Evolutionary conservation across 2,888 invertebrate species (phyloP).

Genomic region (Patella pellucida): DNA sequence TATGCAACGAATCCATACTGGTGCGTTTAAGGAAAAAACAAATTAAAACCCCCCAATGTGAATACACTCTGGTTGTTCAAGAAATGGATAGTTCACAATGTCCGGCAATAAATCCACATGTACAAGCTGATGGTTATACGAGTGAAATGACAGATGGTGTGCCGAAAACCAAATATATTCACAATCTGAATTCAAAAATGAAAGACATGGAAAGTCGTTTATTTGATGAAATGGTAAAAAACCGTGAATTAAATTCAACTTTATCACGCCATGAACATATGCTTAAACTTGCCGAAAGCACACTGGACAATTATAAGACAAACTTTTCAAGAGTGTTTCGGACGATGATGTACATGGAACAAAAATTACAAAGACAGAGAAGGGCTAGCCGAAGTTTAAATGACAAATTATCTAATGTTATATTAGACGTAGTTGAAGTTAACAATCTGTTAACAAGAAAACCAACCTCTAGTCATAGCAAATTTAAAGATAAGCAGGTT

Average conservation of each 20-base stretch:
- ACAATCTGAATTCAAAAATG: slow-evolving; percentile 28
- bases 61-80: slow-evolving; percentile 60
- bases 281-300: slow-evolving; percentile 47
- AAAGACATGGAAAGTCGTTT: slow-evolving; percentile 38
- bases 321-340: slow-evolving; percentile 55
- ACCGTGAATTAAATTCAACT: slow-evolving; percentile 54
- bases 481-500: slow-evolving; percentile 44
- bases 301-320: slow-evolving; percentile 44
- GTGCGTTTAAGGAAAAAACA: no score
- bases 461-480: slow-evolving; percentile 40
- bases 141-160: not conserved
- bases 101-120: slow-evolving; percentile 42
- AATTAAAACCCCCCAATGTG: slow-evolving; percentile 33
- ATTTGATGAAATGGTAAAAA: slow-evolving; percentile 55
- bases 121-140: slow-evolving; percentile 22
- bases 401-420: slow-evolving; percentile 63
- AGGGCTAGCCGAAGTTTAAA: slow-evolving; percentile 55
- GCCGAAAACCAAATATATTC: slow-evolving; percentile 19
- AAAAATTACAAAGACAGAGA: slow-evolving; percentile 48
- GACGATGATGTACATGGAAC: slow-evolving; percentile 55
- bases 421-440: slow-evolving; percentile 66
- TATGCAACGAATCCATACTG: no score
- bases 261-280: slow-evolving; percentile 51
- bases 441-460: slow-evolving; percentile 54
- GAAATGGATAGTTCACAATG: slow-evolving; percentile 57